These are phyloP conservation scores for Syrista parreyssii DNA, from an alignment of 2,888 invertebrate species.

Conservation along the genomic window DNA sequence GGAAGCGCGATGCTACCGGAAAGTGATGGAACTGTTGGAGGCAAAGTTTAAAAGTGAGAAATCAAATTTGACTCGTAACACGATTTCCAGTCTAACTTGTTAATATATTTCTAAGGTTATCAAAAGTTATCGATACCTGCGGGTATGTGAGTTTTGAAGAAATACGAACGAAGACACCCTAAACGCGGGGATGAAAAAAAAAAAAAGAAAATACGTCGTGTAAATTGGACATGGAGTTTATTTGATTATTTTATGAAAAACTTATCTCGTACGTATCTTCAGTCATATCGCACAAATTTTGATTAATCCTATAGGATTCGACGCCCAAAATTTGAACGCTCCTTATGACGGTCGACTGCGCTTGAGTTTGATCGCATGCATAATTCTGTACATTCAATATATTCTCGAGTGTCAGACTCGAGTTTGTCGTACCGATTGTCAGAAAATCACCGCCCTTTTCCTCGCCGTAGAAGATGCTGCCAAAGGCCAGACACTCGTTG, in stretches of 20 bases:
- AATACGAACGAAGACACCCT: too few relatives aligned
- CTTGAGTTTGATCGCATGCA: constrained; percentile 15
- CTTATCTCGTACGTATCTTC: constrained; percentile 5
- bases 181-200: too few relatives aligned
- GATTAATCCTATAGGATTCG: constrained; percentile 6
- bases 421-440: constrained; percentile 13
- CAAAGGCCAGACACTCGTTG: constrained; percentile 28
- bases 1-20: fast-evolving
- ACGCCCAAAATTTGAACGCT: constrained; percentile 27
- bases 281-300: constrained; percentile 20
- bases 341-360: constrained; percentile 23
- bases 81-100: too few relatives aligned
- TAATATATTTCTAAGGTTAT: too few relatives aligned
- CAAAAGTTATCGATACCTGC: too few relatives aligned
- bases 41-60: too few relatives aligned
- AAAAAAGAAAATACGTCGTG: too few relatives aligned
- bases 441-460: constrained; percentile 23
- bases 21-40: too few relatives aligned
- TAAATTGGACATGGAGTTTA: too few relatives aligned
- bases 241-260: background rate
- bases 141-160: too few relatives aligned
- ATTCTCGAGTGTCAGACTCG: constrained; percentile 24
- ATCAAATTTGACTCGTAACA: too few relatives aligned
- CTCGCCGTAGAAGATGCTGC: constrained; percentile 37
- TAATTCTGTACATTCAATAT: constrained; percentile 10